Conservation (phyloP, 1,140 invertebrate species). For the Acarapis woodi region DNA sequence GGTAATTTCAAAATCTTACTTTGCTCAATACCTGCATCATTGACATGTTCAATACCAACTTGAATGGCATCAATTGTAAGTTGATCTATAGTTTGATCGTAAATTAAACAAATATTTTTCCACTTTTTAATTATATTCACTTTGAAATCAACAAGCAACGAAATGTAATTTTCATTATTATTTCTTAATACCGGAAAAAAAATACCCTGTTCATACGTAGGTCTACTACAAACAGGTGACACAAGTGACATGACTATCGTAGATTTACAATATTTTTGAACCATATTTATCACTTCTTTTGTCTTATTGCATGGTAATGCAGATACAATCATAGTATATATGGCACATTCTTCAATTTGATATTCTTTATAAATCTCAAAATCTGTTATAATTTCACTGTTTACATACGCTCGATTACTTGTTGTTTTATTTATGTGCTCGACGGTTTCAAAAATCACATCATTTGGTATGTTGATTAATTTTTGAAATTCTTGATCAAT, state of each 20-base stretch:
- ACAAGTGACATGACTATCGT: constrained; percentile 6
- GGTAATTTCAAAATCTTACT: background rate
- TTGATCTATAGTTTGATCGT: constrained; percentile 10
- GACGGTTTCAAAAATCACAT: too few relatives aligned
- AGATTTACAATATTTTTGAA: constrained; percentile 2
- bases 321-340: too few relatives aligned
- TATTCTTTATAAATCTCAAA: too few relatives aligned
- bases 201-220: constrained; percentile 7
- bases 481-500: too few relatives aligned
- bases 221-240: constrained; percentile 8
- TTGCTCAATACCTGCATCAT: background rate
- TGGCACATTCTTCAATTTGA: too few relatives aligned
- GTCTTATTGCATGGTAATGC: too few relatives aligned
- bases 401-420: too few relatives aligned
- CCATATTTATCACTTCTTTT: too few relatives aligned
- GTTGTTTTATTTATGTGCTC: too few relatives aligned
- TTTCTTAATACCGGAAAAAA: constrained; percentile 8
- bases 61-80: background rate
- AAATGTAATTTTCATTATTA: constrained; percentile 6
- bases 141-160: constrained; percentile 10
- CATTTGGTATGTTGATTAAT: too few relatives aligned
- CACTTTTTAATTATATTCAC: constrained; percentile 9
- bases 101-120: constrained; percentile 10
- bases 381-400: too few relatives aligned
- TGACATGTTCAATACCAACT: background rate